Evolutionary conservation across 2,113 vertebrate genomes (phyloP), one percentile per base, ranked within the genome.

Genomic region (Ammodytes dubius): DNA sequence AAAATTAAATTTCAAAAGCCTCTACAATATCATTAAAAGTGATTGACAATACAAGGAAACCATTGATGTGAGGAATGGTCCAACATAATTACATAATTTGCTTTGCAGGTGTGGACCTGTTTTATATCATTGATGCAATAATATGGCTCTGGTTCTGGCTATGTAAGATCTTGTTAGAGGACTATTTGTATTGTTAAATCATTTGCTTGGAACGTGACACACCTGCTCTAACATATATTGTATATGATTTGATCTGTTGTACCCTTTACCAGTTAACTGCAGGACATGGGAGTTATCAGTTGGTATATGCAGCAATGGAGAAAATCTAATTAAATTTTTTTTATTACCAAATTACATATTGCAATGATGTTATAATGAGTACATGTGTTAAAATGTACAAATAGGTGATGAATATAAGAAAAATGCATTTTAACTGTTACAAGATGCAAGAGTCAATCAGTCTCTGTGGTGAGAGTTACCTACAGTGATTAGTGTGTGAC

Each of bases 401-500:
- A 66, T 74, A 4, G 43, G 1, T 71, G 3, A 50, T 5, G 7
- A 27, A 54, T 27, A 42, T 46, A 47, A 5, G 6, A 42, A 39
- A 45, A 35, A 2, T 40, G 6, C 0, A 61, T 74, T 45, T 47
- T 39, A 14, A 49, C 14, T 15, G 53, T 3, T 35, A 53, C 6
- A 27, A 27, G 27, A 27, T 27, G 27, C 27, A 27, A 27, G 27
- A 27, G 5, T 1, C 9, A 27, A 27, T 53, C 63, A 19, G n/a
- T 75, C 8, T 64, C 71, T 54, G 14, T 45, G 52, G 43, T 61
- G 42, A 70, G 37, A 45, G 17, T 12, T 13, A 39, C 69, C 53
- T 52, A 19, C 43, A 57, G 66, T 19, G 6, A 74, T 60, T n/a
- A 12, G n/a, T 69, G 60, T 74, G 45, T 78, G 56, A 69, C 79